Conservation (phyloP, 2,888 invertebrate genomes). For the Venusia cambrica region DNA sequence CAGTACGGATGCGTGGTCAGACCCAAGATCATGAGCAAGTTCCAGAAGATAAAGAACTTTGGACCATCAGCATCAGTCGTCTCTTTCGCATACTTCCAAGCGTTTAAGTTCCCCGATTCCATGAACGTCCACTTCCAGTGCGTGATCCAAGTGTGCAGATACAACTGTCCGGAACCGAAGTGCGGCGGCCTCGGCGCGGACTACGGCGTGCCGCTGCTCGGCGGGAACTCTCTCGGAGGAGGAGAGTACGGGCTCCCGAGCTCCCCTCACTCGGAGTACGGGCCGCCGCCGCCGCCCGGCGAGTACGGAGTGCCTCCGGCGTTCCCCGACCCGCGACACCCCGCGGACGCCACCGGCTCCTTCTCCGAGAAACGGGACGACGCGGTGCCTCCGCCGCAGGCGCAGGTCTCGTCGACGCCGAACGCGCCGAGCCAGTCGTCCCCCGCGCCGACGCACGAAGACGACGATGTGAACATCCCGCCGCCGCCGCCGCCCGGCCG, state of each 20-base stretch:
- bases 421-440: slow-evolving; percentile 80
- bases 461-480: slow-evolving; percentile 87
- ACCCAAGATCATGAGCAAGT: slow-evolving; percentile 96
- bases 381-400: slow-evolving; percentile 90
- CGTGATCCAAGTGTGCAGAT: slow-evolving; percentile 96
- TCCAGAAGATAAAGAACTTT: slow-evolving; percentile 97
- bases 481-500: slow-evolving; percentile 93
- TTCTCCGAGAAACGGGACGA: slow-evolving; percentile 92
- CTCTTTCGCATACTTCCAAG: slow-evolving; percentile 97
- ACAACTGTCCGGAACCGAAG: slow-evolving; percentile 96
- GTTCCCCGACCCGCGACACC: slow-evolving; percentile 93
- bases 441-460: slow-evolving; percentile 78
- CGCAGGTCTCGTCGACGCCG: slow-evolving; percentile 88
- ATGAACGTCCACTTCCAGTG: slow-evolving; percentile 99
- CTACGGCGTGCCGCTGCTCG: slow-evolving; percentile 84
- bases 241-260: slow-evolving; percentile 84
- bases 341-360: slow-evolving; percentile 90
- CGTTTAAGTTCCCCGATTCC: slow-evolving; percentile 97
- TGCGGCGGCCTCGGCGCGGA: slow-evolving; percentile 87
- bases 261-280: slow-evolving; percentile 84
- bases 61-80: slow-evolving; percentile 96
- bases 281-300: slow-evolving; percentile 84
- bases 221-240: slow-evolving; percentile 81
- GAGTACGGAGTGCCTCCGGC: slow-evolving; percentile 90
- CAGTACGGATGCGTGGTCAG: slow-evolving; percentile 96